Evolutionary conservation across 2,888 invertebrate genomes (phyloP), one percentile per base, ranked within the genome.

Genomic region (Ophion ventricosus): DNA sequence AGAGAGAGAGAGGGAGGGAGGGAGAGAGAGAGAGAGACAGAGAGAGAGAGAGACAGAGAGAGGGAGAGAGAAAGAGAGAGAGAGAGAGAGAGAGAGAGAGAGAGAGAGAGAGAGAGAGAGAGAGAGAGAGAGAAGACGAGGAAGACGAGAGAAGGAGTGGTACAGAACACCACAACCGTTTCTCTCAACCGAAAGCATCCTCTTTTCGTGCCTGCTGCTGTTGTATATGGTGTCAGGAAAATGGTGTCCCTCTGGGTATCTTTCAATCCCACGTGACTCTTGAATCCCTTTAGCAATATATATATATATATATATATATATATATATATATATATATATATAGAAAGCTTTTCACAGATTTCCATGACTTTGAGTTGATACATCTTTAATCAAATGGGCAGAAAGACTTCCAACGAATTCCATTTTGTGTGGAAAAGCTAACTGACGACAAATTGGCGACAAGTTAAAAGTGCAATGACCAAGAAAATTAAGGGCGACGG

Each of bases 81-180:
- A 49, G 43, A 26, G 59, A 73, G 66, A 69, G 20, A 66, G 35
- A 57, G 49, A 23, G 40, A 75, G 56, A 67, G n/a, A 57, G 35
- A 59, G 59, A 26, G 40, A 35, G 57, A 54, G 35, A 59, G 25
- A 69, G 57, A 59, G 23, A 54, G 11, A 69, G 57, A 43, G 35
- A 54, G 35, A 59, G 23, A 63, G 57, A 59, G 20, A 43, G 11
- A 69, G 29, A 54, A 77, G 54, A 76, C 26, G 25, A 29, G 26
- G 43, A 11, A 23, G 35, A 35, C n/a, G 20, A 63, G 61, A 49
- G 43, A 40, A 49, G 43, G 43, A 43, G 1, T 14, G 43, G 14
- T 43, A 43, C 43, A 14, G 49, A 72, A 77, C 74, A 83, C 82
- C 84, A 87, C 81, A 83, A 77, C 84, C 84, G 17, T 63, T 74